A percentile compares a stretch with the other conserved stretches of the same genome.
phyloP scores from a whole-genome alignment of 2,113 vertebrate genomes.

The Okapia johnstoni region DNA sequence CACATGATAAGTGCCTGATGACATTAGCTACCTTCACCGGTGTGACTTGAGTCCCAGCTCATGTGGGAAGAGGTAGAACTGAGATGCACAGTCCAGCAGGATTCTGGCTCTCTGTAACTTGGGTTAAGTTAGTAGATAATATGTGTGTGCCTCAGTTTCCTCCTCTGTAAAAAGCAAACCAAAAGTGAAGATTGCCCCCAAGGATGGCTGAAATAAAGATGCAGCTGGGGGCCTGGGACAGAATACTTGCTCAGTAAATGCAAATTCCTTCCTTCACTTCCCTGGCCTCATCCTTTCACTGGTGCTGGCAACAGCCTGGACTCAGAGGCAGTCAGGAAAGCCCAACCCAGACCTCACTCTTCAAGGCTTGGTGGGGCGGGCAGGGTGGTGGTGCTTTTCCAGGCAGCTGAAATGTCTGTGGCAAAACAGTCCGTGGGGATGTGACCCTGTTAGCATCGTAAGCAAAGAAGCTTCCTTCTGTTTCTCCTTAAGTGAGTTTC shows the following conservation, averaged over 20 bases:
- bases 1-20: fast-evolving
- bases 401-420: background rate
- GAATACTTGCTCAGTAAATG: background rate
- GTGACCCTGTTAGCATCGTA: background rate
- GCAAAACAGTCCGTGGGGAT: background rate
- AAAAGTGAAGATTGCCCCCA: background rate
- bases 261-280: background rate
- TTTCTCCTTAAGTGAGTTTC: background rate
- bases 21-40: background rate
- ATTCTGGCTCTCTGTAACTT: background rate
- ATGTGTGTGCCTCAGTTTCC: background rate
- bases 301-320: background rate
- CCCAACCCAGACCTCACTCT: background rate
- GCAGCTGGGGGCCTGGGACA: background rate
- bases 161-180: background rate
- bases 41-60: background rate
- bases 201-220: background rate
- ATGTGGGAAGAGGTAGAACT: background rate
- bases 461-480: background rate
- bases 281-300: background rate
- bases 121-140: background rate
- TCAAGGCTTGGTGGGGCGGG: background rate
- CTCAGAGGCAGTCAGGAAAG: background rate
- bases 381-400: background rate
- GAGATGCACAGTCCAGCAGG: background rate